These are phyloP conservation scores for Saguinus midas DNA, from an alignment of 2,113 vertebrate species.

Conservation along the genomic window DNA sequence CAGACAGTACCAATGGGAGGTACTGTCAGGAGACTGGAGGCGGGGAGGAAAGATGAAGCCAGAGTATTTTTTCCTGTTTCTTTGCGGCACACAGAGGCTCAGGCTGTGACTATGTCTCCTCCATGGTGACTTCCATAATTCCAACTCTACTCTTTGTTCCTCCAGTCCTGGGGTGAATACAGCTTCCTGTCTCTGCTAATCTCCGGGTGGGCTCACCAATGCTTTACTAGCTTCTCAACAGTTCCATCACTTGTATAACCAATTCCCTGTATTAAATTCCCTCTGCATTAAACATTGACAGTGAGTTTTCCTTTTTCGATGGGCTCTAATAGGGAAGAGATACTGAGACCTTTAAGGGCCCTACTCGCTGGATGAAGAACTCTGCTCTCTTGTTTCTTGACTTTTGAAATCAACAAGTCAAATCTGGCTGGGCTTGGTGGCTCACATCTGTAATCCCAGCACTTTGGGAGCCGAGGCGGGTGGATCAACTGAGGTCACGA, in stretches of 20 bases:
- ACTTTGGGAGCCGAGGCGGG: too few species aligned
- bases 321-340: neutral
- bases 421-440: neutral
- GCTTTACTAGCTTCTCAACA: neutral
- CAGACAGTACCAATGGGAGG: neutral
- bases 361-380: neutral
- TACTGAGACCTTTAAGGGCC: neutral
- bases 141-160: neutral
- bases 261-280: neutral
- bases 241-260: neutral
- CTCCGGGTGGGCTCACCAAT: neutral
- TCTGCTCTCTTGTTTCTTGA: constrained; percentile 6
- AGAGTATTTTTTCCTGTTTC: neutral
- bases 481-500: too few species aligned
- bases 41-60: neutral
- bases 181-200: neutral
- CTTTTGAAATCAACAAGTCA: constrained; percentile 16
- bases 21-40: neutral
- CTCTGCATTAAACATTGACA: neutral
- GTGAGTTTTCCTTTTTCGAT: neutral
- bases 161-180: neutral
- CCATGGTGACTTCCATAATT: neutral
- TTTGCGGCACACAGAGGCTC: neutral
- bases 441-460: too few species aligned
- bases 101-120: neutral